A percentile compares a stretch with the other conserved stretches of the same genome.
Conservation (phyloP, 2,797 vertebrate genomes). For the Coreius guichenoti region DNA sequence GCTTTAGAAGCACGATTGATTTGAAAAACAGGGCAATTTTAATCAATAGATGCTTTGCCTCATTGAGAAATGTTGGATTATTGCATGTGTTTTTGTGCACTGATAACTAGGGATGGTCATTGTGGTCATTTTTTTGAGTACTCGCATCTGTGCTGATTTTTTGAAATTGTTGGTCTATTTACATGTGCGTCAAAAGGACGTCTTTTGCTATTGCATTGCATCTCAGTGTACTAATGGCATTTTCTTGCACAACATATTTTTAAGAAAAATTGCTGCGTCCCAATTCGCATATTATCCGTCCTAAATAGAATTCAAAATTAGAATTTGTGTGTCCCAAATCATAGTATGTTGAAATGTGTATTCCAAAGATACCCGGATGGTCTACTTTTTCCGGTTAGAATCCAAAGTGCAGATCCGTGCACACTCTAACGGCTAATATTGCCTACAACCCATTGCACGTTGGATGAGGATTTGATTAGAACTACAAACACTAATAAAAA, state of each 20-base stretch:
- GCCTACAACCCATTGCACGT: neutral
- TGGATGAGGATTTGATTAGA: neutral
- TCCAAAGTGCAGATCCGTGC: neutral
- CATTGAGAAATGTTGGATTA: constrained; percentile 35
- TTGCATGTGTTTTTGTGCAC: neutral
- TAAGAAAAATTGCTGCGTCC: neutral
- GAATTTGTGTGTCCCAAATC: neutral
- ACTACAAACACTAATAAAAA: neutral
- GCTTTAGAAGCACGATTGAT: neutral
- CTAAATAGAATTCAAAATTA: neutral
- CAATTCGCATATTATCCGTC: neutral
- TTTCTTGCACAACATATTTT: neutral
- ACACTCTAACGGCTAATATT: neutral
- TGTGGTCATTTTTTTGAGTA: constrained; percentile 15
- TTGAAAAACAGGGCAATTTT: constrained; percentile 34
- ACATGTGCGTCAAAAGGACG: neutral
- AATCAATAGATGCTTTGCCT: constrained; percentile 40
- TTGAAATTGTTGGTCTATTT: neutral
- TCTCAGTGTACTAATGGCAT: neutral
- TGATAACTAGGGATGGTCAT: neutral
- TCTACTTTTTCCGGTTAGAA: neutral
- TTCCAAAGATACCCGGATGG: no score
- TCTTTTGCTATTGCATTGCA: neutral
- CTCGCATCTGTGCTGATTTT: constrained; percentile 8
- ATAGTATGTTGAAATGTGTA: neutral